These are phyloP conservation scores for Amia ocellicauda DNA, from an alignment of 2,113 vertebrate genomes.

Conservation along the genomic window DNA sequence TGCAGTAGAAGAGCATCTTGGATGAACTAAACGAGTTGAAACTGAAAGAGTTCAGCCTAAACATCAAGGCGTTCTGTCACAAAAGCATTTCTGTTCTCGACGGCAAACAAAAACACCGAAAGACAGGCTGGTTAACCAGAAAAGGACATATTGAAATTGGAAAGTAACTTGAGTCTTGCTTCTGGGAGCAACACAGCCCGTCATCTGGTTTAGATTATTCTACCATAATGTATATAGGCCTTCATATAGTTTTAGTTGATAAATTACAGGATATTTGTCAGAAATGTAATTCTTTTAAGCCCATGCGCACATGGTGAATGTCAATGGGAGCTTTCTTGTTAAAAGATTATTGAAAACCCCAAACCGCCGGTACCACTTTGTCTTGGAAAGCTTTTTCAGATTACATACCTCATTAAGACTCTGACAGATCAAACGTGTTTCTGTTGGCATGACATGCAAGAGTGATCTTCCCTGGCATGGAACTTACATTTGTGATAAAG, in stretches of 20 bases:
- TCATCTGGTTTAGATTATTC: neutral
- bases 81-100: constrained; percentile 34
- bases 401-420: neutral
- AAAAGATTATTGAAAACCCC: neutral
- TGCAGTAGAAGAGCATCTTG: neutral
- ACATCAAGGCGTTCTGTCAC: constrained; percentile 22
- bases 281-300: neutral
- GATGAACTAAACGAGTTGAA: constrained; percentile 20
- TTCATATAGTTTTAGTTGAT: neutral
- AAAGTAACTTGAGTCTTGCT: neutral
- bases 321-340: neutral
- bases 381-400: neutral
- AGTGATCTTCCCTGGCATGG: no score
- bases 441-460: no score
- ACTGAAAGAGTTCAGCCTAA: constrained; percentile 5
- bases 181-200: neutral
- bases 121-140: constrained; percentile 26
- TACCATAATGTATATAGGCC: constrained; percentile 1
- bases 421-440: no score
- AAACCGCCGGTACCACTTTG: constrained; percentile 6
- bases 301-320: neutral
- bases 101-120: constrained; percentile 28
- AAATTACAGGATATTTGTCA: neutral
- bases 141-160: neutral
- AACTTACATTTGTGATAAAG: no score